Evolutionary conservation across 92 coral and sea anemone species (phyloP), one percentile per base, ranked within the genome.

Genomic region (Actinernus sp.): DNA sequence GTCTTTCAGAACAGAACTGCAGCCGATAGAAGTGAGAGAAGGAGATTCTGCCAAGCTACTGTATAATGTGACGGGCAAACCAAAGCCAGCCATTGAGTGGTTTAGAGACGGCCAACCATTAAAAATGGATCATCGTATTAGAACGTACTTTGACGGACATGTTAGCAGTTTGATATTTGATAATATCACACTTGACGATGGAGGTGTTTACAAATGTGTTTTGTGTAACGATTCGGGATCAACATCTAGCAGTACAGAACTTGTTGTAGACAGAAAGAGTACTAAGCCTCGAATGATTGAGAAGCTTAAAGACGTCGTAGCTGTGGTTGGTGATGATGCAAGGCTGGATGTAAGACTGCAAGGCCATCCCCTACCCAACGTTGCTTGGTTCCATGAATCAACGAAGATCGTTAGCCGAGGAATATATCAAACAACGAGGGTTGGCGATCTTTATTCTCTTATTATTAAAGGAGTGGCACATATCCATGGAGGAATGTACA

Each of bases 21-120:
- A 9, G 1, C 18, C 49, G 24, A 46, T 25, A 25, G 88, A 93
- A 32, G 91, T 72, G 34, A 64, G 68, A 11, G 80, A 80, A 55
- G 89, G 88, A 21, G 61, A 86, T 40, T 48, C 77, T 4, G 92
- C 89, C 3, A 78, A 86, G 31, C 72, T 93, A 68, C 87, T 85
- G 66, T 93, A 96, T 67, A 81, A 84, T 26, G 94, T 91, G 53
- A 68, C 78, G 41, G 98, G 87, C 1, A 71, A 66, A 55, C 94
- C 94, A n/a, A 13, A 24, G 2, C 87, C 96, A 8, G 84, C 82
- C 10, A 61, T 92, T 22, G 65, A 68, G 31, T 92, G 98, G 98
- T 88, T 71, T 69, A 69, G 63, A 62, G 95, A 88, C 20, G 96
- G 88, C 33, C 77, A 88, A 17, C 84, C 59, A 17, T 16, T 92